Percentiles rank a stretch among this genome's conserved stretches.
Conservation (phyloP, 2,113 vertebrate genomes). For the Sphyrna mokarran region DNA sequence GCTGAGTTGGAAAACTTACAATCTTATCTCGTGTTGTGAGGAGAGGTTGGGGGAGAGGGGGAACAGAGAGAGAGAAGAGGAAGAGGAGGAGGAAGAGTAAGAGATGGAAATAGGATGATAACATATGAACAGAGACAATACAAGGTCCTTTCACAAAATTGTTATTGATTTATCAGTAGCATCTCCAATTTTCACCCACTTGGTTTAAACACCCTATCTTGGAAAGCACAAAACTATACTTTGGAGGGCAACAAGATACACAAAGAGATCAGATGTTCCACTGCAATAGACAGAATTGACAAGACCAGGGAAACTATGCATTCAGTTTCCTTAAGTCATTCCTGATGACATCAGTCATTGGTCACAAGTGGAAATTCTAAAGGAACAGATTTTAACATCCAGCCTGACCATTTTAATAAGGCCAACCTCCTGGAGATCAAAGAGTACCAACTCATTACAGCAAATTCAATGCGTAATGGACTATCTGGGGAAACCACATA, state of each 20-base stretch:
- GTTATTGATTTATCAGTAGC: background rate
- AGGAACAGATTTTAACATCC: background rate
- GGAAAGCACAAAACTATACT: background rate
- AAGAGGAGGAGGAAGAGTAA: no score
- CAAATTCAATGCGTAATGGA: constrained; percentile 11
- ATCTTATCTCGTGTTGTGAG: background rate
- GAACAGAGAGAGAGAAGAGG: no score
- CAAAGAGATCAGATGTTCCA: background rate
- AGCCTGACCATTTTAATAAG: background rate
- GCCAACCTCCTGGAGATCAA: constrained; percentile 19
- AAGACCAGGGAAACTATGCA: background rate
- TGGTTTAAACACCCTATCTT: background rate
- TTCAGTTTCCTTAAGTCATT: constrained; percentile 3
- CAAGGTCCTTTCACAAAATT: background rate
- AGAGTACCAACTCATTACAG: constrained; percentile 10
- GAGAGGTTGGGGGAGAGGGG: no score
- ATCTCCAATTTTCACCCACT: background rate
- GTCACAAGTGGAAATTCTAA: constrained; percentile 11
- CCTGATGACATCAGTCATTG: background rate
- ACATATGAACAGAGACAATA: no score
- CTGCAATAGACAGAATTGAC: background rate
- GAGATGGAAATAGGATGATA: background rate
- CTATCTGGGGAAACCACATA: constrained; percentile 19
- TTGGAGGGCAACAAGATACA: background rate
- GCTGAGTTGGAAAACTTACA: background rate